A percentile compares a stretch with the other conserved stretches of the same genome.
These are phyloP conservation scores for Troides aeacus DNA, from an alignment of 2,888 invertebrate species.

Conservation along the genomic window DNA sequence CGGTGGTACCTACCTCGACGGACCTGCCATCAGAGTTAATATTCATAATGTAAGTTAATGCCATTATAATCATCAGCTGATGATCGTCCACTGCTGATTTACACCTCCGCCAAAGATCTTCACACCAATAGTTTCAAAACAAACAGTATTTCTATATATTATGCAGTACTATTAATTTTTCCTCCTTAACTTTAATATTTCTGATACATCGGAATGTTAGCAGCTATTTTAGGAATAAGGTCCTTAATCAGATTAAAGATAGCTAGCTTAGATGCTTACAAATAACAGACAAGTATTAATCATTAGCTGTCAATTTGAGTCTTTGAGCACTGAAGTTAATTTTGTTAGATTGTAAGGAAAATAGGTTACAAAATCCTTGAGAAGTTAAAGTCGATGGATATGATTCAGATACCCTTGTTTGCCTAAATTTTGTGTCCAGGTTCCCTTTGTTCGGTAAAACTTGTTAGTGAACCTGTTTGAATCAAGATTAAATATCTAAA, in stretches of 20 bases:
- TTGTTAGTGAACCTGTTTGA: not conserved
- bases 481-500: not conserved
- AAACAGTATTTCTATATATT: not conserved
- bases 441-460: constrained; percentile 21
- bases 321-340: constrained; percentile 17
- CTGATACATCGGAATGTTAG: not conserved
- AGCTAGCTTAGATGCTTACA: constrained; percentile 29
- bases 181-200: not conserved
- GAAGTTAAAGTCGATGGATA: constrained; percentile 20
- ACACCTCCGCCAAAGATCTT: too few relatives aligned
- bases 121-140: too few relatives aligned
- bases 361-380: constrained; percentile 12
- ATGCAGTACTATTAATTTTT: not conserved
- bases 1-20: too few relatives aligned
- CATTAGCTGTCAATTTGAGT: constrained; percentile 38
- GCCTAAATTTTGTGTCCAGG: not conserved
- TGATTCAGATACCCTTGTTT: not conserved
- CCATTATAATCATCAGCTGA: too few relatives aligned
- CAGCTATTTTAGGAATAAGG: not conserved
- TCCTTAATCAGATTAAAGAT: not conserved
- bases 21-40: too few relatives aligned
- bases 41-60: too few relatives aligned
- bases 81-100: too few relatives aligned
- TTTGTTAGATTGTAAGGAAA: constrained; percentile 26
- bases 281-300: constrained; percentile 37